Conservation (phyloP, 37 sponge, comb jelly and placozoan species). For the Crambe crambe region DNA sequence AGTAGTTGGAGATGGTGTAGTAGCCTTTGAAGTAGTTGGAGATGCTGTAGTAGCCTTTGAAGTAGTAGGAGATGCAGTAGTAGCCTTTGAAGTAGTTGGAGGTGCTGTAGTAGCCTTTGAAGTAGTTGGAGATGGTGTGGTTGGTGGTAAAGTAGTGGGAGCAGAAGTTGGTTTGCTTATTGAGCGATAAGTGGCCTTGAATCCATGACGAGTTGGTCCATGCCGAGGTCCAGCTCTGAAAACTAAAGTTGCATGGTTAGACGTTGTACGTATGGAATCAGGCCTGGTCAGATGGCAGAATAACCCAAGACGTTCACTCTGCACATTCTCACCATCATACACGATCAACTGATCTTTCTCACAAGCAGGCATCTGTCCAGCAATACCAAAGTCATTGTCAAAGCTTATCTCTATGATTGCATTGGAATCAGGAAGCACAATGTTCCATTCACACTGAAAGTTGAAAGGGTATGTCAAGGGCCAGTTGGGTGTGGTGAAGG, state of each 20-base stretch:
- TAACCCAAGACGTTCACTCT: neutral
- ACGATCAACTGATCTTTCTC: neutral
- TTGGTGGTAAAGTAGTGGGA: neutral
- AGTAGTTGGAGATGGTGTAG: neutral
- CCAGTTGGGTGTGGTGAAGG: constrained; percentile 9
- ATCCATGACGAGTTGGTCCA: neutral
- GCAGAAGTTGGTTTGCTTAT: neutral
- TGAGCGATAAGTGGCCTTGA: neutral
- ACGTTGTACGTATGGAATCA: neutral
- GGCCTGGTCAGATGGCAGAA: constrained; percentile 5
- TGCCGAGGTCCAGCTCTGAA: neutral
- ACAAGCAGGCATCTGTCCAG: neutral
- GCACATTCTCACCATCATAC: neutral
- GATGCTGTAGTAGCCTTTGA: neutral
- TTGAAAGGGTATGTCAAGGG: neutral
- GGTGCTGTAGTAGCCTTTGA: neutral
- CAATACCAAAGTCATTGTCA: constrained; percentile 3
- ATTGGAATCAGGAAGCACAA: neutral
- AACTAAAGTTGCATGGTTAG: neutral
- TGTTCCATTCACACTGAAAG: neutral
- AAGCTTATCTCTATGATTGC: neutral
- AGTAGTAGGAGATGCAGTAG: neutral
- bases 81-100: neutral
- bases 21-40: neutral
- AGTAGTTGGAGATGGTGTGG: neutral